Evolutionary conservation across 2,888 invertebrate species (phyloP).

Genomic region (Athripsodes cinereus): DNA sequence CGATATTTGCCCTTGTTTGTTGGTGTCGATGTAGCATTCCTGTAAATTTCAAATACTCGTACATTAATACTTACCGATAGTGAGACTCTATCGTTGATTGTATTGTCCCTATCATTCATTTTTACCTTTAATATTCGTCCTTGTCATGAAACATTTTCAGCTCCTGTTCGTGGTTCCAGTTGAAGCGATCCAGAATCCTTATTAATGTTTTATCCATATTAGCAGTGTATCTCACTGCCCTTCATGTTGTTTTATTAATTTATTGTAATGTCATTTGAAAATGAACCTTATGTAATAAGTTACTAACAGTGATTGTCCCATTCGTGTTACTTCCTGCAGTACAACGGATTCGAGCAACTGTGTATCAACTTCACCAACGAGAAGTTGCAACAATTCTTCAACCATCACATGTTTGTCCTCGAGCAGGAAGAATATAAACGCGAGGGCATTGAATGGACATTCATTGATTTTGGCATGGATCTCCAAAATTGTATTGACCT

Average conservation of each 20-base stretch:
- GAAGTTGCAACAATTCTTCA: conserved; percentile 92
- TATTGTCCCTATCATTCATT: too few relatives aligned
- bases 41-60: too few relatives aligned
- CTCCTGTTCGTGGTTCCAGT: too few relatives aligned
- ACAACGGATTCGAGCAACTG: conserved; percentile 88
- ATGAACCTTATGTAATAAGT: conserved; percentile 3
- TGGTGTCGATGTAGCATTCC: too few relatives aligned
- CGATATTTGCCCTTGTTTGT: too few relatives aligned
- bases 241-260: too few relatives aligned
- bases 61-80: too few relatives aligned
- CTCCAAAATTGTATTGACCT: conserved; percentile 78
- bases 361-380: conserved; percentile 94
- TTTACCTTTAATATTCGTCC: too few relatives aligned
- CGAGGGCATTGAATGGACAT: conserved; percentile 88
- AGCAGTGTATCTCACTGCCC: too few relatives aligned
- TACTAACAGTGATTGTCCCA: conserved; percentile 25
- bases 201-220: neutral
- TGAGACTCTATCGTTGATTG: too few relatives aligned
- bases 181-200: too few relatives aligned
- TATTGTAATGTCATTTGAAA: conserved; percentile 6
- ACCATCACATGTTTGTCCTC: conserved; percentile 90
- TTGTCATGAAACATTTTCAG: too few relatives aligned
- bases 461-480: conserved; percentile 92
- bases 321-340: conserved; percentile 48
- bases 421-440: conserved; percentile 90